These are phyloP conservation scores for Himalopsyche anomala DNA, from an alignment of 2,888 invertebrate genomes.

Conservation along the genomic window DNA sequence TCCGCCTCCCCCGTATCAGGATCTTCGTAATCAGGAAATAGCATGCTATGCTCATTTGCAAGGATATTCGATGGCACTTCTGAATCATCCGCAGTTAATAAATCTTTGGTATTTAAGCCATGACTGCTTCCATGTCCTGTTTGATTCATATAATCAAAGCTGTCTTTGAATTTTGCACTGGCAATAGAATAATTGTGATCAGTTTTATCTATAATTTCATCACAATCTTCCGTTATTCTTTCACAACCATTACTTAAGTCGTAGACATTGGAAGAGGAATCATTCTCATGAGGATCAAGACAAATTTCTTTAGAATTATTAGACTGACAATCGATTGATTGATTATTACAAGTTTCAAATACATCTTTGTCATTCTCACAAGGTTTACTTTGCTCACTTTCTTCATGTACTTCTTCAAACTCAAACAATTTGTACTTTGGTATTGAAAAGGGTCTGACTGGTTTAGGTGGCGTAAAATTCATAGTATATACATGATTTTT, in stretches of 20 bases:
- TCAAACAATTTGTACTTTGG: slow-evolving; percentile 57
- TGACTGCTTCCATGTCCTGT: neutral
- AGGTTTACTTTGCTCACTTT: neutral
- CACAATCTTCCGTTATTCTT: neutral
- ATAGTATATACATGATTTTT: slow-evolving; percentile 35
- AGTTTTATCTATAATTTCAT: neutral
- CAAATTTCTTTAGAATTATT: neutral
- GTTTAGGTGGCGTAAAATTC: slow-evolving; percentile 52
- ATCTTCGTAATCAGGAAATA: slow-evolving; percentile 67
- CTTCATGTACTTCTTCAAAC: neutral
- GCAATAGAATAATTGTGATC: neutral
- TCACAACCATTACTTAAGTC: no score
- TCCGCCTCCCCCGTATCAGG: slow-evolving; percentile 74
- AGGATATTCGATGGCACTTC: neutral
- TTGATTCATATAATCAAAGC: neutral
- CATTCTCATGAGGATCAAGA: neutral
- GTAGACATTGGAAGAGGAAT: neutral
- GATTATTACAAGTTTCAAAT: neutral
- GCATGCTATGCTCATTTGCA: neutral
- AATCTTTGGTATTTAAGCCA: neutral
- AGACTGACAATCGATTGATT: neutral
- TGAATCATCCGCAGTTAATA: neutral
- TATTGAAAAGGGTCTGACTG: slow-evolving; percentile 50
- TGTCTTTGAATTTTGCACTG: neutral
- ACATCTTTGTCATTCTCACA: neutral